These are phyloP conservation scores for Ectemnius continuus DNA, from an alignment of 2,888 invertebrate species.

Conservation along the genomic window DNA sequence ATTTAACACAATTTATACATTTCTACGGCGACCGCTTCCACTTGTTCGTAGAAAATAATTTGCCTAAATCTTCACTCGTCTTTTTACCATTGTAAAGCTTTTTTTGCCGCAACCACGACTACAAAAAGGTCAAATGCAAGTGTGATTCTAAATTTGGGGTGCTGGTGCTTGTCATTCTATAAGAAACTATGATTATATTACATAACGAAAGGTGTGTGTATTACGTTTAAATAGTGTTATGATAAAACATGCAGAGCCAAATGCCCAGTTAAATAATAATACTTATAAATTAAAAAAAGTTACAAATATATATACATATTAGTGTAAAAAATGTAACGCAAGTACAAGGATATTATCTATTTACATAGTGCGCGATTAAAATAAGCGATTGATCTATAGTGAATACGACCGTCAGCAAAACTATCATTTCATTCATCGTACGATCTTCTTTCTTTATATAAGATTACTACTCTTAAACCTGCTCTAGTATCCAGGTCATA, in stretches of 20 bases:
- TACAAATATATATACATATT: slow-evolving; percentile 35
- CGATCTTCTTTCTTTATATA: no score
- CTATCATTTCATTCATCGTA: no score
- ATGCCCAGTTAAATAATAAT: slow-evolving; percentile 31
- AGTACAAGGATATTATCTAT: slow-evolving; percentile 45
- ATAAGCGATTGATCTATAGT: background rate
- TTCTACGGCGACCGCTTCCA: slow-evolving; percentile 16
- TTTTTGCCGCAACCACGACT: slow-evolving; percentile 48
- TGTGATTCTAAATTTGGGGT: slow-evolving; percentile 38
- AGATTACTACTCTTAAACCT: no score
- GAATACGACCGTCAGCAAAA: no score
- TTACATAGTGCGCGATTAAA: slow-evolving; percentile 23
- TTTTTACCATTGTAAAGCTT: slow-evolving; percentile 39
- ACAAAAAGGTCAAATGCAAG: slow-evolving; percentile 45
- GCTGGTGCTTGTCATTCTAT: slow-evolving; percentile 41
- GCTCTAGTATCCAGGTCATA: no score
- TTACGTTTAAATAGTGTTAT: slow-evolving; percentile 34
- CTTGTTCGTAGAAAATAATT: slow-evolving; percentile 15
- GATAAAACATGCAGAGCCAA: slow-evolving; percentile 48
- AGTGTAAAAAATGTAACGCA: slow-evolving; percentile 25
- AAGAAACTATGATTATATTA: slow-evolving; percentile 43
- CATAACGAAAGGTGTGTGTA: slow-evolving; percentile 20
- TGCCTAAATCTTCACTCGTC: slow-evolving; percentile 22
- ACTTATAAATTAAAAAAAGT: slow-evolving; percentile 33
- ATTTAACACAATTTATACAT: slow-evolving; percentile 23